These are phyloP conservation scores for Panzeria rudis DNA, from an alignment of 2,888 invertebrate species.

Conservation along the genomic window DNA sequence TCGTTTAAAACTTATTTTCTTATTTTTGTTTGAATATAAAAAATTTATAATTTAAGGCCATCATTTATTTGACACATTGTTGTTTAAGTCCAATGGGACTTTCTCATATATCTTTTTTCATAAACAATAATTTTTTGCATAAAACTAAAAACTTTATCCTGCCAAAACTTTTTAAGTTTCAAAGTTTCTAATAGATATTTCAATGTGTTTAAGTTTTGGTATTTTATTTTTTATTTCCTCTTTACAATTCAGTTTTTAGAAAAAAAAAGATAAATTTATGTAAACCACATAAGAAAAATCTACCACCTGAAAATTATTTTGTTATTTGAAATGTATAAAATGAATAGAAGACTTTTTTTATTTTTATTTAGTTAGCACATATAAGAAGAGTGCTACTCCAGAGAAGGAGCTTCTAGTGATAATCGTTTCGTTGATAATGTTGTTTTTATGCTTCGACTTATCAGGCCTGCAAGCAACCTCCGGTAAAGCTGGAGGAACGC, in stretches of 20 bases:
- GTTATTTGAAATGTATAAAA: background rate
- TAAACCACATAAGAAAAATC: background rate
- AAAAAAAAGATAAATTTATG: background rate
- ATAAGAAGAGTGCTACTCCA: too few relatives aligned
- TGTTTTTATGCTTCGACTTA: too few relatives aligned
- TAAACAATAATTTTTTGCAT: constrained; percentile 24
- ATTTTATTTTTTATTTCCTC: background rate
- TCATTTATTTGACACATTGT: constrained; percentile 52
- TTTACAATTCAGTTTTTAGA: background rate
- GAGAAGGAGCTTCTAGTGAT: too few relatives aligned
- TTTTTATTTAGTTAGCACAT: background rate
- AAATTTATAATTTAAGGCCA: constrained; percentile 34
- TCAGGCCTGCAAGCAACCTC: too few relatives aligned
- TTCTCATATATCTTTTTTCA: constrained; percentile 2
- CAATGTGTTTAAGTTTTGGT: constrained; percentile 19
- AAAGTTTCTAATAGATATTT: constrained; percentile 57
- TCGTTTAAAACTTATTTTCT: background rate
- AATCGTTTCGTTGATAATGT: too few relatives aligned
- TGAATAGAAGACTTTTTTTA: background rate
- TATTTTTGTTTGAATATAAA: constrained; percentile 26
- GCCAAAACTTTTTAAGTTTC: constrained; percentile 50
- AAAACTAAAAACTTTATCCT: constrained; percentile 54
- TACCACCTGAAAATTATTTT: background rate
- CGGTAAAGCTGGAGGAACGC: too few relatives aligned
- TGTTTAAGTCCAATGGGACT: constrained; percentile 57